These are phyloP conservation scores for Equus quagga DNA, from an alignment of 2,113 vertebrate species.

Conservation along the genomic window DNA sequence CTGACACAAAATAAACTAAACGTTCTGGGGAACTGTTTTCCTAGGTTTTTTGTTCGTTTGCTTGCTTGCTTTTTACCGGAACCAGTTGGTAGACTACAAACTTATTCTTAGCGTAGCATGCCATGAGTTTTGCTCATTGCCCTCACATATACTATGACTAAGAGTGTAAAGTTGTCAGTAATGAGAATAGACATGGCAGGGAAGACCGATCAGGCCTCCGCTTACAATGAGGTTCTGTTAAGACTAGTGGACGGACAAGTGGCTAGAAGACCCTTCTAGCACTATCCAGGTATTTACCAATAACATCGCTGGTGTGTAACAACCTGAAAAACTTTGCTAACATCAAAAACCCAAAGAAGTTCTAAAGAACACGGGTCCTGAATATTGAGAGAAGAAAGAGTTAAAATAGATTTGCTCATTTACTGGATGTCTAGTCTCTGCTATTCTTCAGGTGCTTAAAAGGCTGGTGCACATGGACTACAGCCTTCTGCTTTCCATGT, in stretches of 20 bases:
- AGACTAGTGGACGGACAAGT: not conserved
- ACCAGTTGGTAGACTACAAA: not conserved
- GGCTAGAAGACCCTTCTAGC: not conserved
- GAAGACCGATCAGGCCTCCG: not conserved
- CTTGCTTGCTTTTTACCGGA: not conserved
- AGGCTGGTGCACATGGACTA: not conserved
- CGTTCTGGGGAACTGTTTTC: not conserved
- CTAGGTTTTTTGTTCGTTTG: not conserved
- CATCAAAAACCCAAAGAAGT: not conserved
- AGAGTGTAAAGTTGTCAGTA: not conserved
- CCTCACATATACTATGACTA: not conserved
- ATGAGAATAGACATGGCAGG: not conserved
- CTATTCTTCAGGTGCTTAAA: not conserved
- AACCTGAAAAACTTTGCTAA: not conserved
- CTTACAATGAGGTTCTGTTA: not conserved
- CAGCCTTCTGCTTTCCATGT: not conserved
- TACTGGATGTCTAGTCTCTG: not conserved
- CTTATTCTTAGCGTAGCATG: not conserved
- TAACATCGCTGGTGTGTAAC: not conserved
- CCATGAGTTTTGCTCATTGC: not conserved
- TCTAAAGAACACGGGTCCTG: not conserved
- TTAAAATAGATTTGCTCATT: not conserved
- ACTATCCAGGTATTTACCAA: not conserved
- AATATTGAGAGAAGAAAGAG: not conserved
- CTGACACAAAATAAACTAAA: not conserved